Evolutionary conservation across 2,888 invertebrate species (phyloP).

Genomic region (Conops quadrifasciatus): DNA sequence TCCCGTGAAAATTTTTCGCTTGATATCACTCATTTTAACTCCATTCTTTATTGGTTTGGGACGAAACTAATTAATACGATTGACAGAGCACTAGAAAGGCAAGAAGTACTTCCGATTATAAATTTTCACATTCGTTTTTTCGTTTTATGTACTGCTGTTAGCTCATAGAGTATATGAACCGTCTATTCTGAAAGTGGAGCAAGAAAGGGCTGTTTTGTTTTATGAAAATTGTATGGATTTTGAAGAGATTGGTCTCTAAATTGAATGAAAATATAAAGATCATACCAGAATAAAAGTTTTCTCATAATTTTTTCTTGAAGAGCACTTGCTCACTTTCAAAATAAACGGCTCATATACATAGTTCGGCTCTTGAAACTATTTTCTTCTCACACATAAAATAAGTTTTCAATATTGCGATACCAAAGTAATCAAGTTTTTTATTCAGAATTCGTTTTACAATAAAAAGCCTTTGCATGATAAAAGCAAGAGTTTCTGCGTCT

Average conservation of each 20-base stretch:
- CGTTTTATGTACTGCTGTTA: conserved; percentile 23
- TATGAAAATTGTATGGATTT: too few species aligned
- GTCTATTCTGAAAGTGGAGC: too few species aligned
- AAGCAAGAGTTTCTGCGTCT: neutral
- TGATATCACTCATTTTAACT: conserved; percentile 9
- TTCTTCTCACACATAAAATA: neutral
- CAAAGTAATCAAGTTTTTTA: neutral
- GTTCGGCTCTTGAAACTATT: neutral
- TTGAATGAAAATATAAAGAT: too few species aligned
- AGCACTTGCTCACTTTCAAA: too few species aligned
- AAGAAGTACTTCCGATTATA: conserved; percentile 50
- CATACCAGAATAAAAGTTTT: too few species aligned
- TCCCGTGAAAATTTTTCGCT: conserved; percentile 27
- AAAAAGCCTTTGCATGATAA: neutral
- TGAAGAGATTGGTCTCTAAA: too few species aligned
- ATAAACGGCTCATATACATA: too few species aligned
- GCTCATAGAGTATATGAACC: too few species aligned
- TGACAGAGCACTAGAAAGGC: conserved; percentile 65
- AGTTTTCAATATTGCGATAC: neutral
- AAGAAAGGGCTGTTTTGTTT: too few species aligned
- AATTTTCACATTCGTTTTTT: conserved; percentile 28
- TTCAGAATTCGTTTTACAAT: neutral
- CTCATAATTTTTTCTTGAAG: too few species aligned
- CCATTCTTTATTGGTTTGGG: conserved; percentile 27
- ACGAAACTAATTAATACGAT: conserved; percentile 43